Conservation (phyloP, 2,113 vertebrate genomes). For the Leptodactylus fuscus region DNA sequence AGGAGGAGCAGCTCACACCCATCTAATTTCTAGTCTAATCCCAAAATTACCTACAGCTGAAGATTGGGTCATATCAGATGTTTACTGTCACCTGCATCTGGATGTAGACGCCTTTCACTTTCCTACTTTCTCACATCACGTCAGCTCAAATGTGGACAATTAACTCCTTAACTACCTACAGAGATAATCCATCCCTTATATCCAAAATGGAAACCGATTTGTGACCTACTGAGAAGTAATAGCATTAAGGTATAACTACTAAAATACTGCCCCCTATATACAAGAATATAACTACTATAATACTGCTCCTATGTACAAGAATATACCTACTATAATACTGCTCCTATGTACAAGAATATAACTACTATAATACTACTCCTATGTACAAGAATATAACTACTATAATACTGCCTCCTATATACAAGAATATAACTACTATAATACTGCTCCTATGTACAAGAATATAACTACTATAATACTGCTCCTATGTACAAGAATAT, state of each 20-base stretch:
- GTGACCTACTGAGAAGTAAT: no score
- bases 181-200: neutral
- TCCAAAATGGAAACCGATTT: neutral
- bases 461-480: no score
- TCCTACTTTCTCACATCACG: conserved; percentile 29
- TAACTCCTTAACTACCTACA: neutral
- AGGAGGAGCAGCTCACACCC: conserved; percentile 3
- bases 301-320: no score
- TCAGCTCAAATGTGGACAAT: neutral
- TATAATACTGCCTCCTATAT: neutral
- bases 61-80: neutral
- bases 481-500: no score
- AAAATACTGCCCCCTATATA: no score
- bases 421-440: neutral
- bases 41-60: neutral
- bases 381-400: conserved; percentile 7
- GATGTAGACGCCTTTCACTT: neutral
- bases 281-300: no score
- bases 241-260: neutral
- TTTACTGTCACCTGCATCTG: neutral
- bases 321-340: no score
- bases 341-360: neutral
- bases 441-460: no score
- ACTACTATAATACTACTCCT: neutral
- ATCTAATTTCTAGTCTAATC: conserved; percentile 17